phyloP scores from a whole-genome alignment of 2,888 invertebrate species.

The Cephus pygmeus region DNA sequence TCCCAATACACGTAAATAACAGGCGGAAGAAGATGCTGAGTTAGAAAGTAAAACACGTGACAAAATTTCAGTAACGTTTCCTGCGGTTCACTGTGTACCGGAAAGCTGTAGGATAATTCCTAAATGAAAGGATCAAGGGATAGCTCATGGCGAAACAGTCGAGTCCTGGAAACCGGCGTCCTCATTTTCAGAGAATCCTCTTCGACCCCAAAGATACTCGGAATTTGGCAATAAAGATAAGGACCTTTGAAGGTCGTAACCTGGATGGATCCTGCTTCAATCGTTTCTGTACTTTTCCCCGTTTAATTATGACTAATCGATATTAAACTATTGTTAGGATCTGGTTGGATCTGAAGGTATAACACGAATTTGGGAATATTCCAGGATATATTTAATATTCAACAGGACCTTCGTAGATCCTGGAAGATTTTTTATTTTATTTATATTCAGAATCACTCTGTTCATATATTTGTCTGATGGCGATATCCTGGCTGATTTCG shows the following conservation, averaged over 20 bases:
- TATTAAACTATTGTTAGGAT: not conserved
- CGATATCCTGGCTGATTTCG: not conserved
- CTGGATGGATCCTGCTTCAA: not conserved
- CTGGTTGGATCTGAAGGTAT: not conserved
- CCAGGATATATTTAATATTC: not conserved
- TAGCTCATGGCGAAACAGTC: conserved; percentile 52
- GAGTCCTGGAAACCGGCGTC: conserved; percentile 50
- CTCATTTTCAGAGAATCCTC: conserved; percentile 50
- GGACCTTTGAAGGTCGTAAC: conserved; percentile 39
- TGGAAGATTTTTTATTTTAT: not conserved
- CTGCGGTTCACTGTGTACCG: not conserved
- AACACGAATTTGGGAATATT: not conserved
- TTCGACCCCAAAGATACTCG: conserved; percentile 46
- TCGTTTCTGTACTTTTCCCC: not conserved
- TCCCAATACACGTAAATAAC: not conserved
- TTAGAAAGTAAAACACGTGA: not conserved
- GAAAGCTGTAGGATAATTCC: conserved; percentile 17
- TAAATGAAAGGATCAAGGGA: conserved; percentile 51
- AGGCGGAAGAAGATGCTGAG: not conserved
- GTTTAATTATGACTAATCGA: not conserved
- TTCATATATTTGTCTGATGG: not conserved
- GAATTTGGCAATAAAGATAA: conserved; percentile 57
- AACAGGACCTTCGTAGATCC: not conserved
- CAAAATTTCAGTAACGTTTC: not conserved
- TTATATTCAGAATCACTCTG: not conserved